A percentile compares a stretch with the other conserved stretches of the same genome.
Conservation (phyloP, 2,113 vertebrate species). For the Clarias gariepinus region DNA sequence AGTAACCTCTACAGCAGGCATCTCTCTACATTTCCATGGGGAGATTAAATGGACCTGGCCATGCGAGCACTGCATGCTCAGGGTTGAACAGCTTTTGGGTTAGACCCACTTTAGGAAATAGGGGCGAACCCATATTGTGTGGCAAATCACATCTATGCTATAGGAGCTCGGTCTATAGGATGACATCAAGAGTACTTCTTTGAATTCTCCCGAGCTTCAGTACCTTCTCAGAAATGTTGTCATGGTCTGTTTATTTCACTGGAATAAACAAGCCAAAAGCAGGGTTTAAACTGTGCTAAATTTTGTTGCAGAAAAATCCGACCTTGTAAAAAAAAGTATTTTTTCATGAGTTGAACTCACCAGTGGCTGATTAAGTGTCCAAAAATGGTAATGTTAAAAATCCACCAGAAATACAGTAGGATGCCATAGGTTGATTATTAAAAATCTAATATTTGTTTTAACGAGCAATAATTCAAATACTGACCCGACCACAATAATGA, state of each 20-base stretch:
- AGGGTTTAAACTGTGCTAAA: neutral
- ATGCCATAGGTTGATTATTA: neutral
- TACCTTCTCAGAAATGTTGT: neutral
- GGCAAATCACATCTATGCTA: neutral
- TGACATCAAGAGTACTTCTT: slow-evolving; percentile 16
- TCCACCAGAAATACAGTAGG: neutral
- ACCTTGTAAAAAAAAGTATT: neutral
- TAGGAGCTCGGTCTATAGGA: neutral
- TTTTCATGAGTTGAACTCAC: neutral
- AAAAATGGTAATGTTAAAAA: neutral
- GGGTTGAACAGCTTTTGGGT: slow-evolving; percentile 66
- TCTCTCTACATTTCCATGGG: slow-evolving; percentile 53
- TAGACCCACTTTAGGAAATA: slow-evolving; percentile 65
- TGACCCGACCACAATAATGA: neutral
- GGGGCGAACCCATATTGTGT: neutral
- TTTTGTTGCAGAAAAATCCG: neutral
- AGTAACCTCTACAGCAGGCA: slow-evolving; percentile 58
- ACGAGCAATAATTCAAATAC: neutral
- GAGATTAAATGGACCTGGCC: slow-evolving; percentile 66
- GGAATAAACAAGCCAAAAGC: neutral
- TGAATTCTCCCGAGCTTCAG: slow-evolving; percentile 15
- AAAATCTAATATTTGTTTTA: neutral
- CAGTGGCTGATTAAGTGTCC: neutral
- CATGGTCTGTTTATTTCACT: neutral
- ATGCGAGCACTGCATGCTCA: slow-evolving; percentile 61